These are phyloP conservation scores for Pogonomyrmex barbatus DNA, from an alignment of 1,140 invertebrate species.

Conservation along the genomic window DNA sequence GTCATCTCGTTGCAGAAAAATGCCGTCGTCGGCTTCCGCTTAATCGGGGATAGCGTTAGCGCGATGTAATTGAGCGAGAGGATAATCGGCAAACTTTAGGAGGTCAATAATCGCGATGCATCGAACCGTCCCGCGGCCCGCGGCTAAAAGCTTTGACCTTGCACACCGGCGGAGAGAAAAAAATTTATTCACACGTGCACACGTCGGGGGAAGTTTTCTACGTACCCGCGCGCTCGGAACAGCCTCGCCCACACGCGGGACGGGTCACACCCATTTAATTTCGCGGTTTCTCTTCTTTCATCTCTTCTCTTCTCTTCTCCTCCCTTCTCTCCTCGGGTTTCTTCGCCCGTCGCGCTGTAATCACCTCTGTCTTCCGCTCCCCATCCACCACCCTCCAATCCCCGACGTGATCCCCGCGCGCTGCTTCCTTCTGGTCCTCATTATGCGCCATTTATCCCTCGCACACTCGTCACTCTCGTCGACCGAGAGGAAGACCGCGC, in stretches of 20 bases:
- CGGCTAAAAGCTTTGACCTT: conserved; percentile 54
- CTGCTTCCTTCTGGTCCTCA: conserved; percentile 38
- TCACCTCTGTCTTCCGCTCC: conserved; percentile 59
- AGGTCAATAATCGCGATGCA: conserved; percentile 48
- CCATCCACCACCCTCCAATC: conserved; percentile 11
- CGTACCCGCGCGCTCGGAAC: conserved; percentile 47
- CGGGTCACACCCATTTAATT: conserved; percentile 79
- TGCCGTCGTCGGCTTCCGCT: neutral
- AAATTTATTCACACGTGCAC: conserved; percentile 41
- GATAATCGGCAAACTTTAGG: conserved; percentile 33
- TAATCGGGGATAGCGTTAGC: neutral
- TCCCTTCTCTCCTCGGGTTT: conserved; percentile 59
- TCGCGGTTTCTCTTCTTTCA: conserved; percentile 71
- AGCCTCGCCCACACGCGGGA: conserved; percentile 75
- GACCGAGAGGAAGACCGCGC: conserved; percentile 8
- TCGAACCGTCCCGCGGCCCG: conserved; percentile 32
- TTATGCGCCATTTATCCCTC: conserved; percentile 63
- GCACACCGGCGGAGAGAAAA: conserved; percentile 28
- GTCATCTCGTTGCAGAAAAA: neutral
- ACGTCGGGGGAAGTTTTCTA: conserved; percentile 50
- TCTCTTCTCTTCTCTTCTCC: conserved; percentile 65
- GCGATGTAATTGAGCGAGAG: neutral
- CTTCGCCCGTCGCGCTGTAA: conserved; percentile 60
- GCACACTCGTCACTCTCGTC: conserved; percentile 11
- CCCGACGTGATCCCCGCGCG: conserved; percentile 20